Evolutionary conservation across 2,888 invertebrate genomes (phyloP).

Genomic region (Argyresthia goedartella): DNA sequence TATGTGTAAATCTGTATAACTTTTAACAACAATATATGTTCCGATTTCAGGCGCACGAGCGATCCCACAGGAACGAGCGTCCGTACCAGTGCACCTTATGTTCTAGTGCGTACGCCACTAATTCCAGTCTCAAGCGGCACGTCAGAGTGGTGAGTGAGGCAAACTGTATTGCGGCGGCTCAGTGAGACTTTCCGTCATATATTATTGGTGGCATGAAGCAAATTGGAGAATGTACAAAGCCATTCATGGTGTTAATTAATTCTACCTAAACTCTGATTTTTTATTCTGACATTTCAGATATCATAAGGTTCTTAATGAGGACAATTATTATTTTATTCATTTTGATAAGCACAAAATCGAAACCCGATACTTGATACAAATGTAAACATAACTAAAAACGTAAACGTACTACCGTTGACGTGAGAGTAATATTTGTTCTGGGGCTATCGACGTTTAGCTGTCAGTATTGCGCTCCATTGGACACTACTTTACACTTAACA

Average conservation of each 20-base stretch:
- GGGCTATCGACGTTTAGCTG: too few relatives aligned
- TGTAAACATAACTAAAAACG: too few relatives aligned
- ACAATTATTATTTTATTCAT: neutral
- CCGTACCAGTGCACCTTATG: constrained; percentile 53
- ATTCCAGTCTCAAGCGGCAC: constrained; percentile 55
- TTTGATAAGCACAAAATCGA: too few relatives aligned
- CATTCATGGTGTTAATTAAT: neutral
- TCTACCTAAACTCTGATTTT: neutral
- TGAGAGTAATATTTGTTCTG: too few relatives aligned
- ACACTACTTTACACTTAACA: too few relatives aligned
- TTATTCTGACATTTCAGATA: neutral
- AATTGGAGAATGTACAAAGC: too few relatives aligned
- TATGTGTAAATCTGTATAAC: too few relatives aligned
- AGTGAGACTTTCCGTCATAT: neutral
- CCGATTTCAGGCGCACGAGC: constrained; percentile 48
- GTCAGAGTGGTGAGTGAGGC: constrained; percentile 49
- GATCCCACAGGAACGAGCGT: constrained; percentile 54
- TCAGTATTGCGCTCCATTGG: too few relatives aligned
- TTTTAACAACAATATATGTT: too few relatives aligned
- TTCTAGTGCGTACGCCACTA: constrained; percentile 49
- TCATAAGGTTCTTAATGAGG: neutral
- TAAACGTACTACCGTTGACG: too few relatives aligned
- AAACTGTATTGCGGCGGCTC: neutral
- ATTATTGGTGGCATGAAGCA: neutral
- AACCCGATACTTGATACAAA: too few relatives aligned